Base-by-base conservation (phyloP, 2,797 vertebrate genomes). In the Nothura maculosa region DNA sequence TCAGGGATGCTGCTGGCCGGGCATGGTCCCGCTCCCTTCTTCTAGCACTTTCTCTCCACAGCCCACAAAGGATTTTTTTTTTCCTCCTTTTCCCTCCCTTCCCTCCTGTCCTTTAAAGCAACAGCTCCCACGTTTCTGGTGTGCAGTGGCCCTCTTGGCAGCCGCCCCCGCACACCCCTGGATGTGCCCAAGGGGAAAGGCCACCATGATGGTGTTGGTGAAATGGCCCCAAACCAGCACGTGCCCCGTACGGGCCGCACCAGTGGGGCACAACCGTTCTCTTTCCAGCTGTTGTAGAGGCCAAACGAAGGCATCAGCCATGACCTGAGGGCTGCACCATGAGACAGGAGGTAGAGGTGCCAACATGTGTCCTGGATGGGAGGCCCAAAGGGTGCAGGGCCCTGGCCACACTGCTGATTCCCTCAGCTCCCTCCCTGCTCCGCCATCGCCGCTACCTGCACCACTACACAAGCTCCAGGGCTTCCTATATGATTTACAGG, bases 1-100 rank as follows among this genome's bases (percentile, higher is more conserved):
- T 97, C 97, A 95, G 96, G 95, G 97, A 97, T 98, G 97, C 97
- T 98, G 97, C 97, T 98, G 98, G 97, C 97, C 97, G 98, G 97
- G 98, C 98, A 98, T 98, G 98, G 98, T 98, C 98, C 96, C 94
- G 97, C 97, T 97, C 97, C 85, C 96, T 98, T 98, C 98, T 98
- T 98, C 98, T 98, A 98, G 98, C 97, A 98, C 97, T 98, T 98
- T 98, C 98, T 98, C 97, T 98, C 97, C 97, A 97, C 97, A 98
- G 98, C 97, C 97, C 98, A 97, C 96, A 97, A 97, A 97, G 97
- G 96, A 96, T 95, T 91, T 96, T 96, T 96, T 93, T 93, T 96
- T 96, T 43, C 92, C 50, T 52, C 24, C 24, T 50, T 50, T 24
- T 27, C 48, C 13, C 48, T 52, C 48, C 48, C 15, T 16, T 40